Evolutionary conservation across 2,888 invertebrate species (phyloP).

Genomic region (Tigriopus californicus): DNA sequence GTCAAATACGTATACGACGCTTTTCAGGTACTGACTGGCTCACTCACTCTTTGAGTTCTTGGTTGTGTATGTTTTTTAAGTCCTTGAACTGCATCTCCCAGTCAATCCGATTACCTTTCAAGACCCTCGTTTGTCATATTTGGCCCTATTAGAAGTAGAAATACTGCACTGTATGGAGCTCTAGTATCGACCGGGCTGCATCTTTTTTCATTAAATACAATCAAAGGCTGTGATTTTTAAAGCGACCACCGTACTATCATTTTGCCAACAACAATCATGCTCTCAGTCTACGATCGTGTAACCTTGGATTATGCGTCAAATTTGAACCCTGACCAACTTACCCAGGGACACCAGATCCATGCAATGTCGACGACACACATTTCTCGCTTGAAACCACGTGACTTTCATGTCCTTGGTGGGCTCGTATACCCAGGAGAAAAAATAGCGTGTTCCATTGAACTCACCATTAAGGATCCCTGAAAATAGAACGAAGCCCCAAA

Average conservation of each 20-base stretch:
- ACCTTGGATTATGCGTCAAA: background rate
- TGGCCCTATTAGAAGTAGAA: no score
- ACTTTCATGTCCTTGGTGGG: slow-evolving; percentile 65
- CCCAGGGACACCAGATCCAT: slow-evolving; percentile 76
- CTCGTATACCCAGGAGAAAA: slow-evolving; percentile 80
- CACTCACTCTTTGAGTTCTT: no score
- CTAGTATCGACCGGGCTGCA: no score
- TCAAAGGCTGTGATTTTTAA: background rate
- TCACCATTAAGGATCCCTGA: slow-evolving; percentile 20
- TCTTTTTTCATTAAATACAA: no score
- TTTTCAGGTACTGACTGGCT: no score
- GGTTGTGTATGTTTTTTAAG: no score
- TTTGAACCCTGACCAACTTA: background rate
- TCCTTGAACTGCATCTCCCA: no score
- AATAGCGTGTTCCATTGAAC: slow-evolving; percentile 53
- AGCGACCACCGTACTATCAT: background rate
- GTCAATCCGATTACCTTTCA: no score
- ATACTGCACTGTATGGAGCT: no score
- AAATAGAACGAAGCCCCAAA: background rate
- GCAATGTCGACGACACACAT: slow-evolving; percentile 74
- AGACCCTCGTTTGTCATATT: no score
- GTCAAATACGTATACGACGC: no score
- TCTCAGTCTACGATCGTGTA: background rate
- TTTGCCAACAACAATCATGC: background rate
- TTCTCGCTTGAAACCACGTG: slow-evolving; percentile 72